Evolutionary conservation across 2,888 invertebrate species (phyloP), one percentile per base, ranked within the genome.

Genomic region (Platerodrilus igneus): DNA sequence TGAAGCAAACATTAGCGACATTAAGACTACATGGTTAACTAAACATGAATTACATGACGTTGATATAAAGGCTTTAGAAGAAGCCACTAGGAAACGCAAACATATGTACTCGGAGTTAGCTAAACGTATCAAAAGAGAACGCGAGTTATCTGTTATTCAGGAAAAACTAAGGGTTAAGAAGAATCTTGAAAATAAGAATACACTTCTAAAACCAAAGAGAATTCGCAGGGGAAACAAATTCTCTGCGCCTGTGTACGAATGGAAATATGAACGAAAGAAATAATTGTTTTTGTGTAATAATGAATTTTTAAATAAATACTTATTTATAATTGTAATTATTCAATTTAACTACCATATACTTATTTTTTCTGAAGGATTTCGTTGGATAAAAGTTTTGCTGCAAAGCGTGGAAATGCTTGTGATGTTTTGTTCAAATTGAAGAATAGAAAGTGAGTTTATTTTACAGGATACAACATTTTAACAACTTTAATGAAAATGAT

Each of bases 181-280:
- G 26, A 74, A 78, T 31, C 62, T 90, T 0, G 79, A 82, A 49
- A 78, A 79, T 48, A 79, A 77, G 31, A 79, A 77, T 27, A 57
- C 50, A 13, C 58, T 72, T 0, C 56, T 80, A 26, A 82, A 81
- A 52, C 86, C 87, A 0, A 83, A 78, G 57, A 71, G 72, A 50
- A 56, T 89, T 1, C 72, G 73, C 36, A 62, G 65, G 4, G 89
- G 78, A 2, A 80, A 82, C 0, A 81, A 79, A 51, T 68, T 75
- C 8, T 63, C 77, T 0, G 80, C 90, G 0, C 84, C 91, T 0
- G 73, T 90, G 3, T 91, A 86, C 62, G 71, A 79, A 54, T 92
- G 91, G 75, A 81, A 80, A 51, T 88, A 82, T 59, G 81, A 87
- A 62, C 76, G 92, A 51, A 90, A 90, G 62, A 80, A 79, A 68